Evolutionary conservation across 2,888 invertebrate genomes (phyloP).

Genomic region (Lymantria monacha): DNA sequence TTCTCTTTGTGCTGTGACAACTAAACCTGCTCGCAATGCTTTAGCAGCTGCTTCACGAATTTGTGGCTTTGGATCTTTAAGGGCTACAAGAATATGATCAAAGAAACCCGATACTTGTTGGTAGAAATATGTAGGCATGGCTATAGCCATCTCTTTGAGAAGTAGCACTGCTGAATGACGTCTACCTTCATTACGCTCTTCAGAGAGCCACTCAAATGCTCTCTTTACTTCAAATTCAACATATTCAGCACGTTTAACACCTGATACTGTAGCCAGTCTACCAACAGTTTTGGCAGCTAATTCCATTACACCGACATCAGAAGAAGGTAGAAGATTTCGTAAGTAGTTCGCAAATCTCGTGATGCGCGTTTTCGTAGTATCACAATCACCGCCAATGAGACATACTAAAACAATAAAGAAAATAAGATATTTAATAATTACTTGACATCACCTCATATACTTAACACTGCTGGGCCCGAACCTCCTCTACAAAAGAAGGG

Average conservation of each 20-base stretch:
- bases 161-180: constrained; percentile 96
- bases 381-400: constrained; percentile 95
- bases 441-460: too few relatives aligned
- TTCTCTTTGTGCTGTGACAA: constrained; percentile 97
- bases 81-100: constrained; percentile 95
- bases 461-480: too few relatives aligned
- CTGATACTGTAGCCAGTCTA: constrained; percentile 93
- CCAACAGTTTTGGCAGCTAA: constrained; percentile 97
- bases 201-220: constrained; percentile 97
- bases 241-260: constrained; percentile 97
- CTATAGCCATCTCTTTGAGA: constrained; percentile 95
- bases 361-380: constrained; percentile 94
- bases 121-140: constrained; percentile 98
- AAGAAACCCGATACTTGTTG: constrained; percentile 97
- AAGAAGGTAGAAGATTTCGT: constrained; percentile 93
- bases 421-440: background rate
- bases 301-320: constrained; percentile 97
- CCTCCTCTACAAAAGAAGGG: too few relatives aligned
- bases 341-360: constrained; percentile 96
- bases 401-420: constrained; percentile 84
- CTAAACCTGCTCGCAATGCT: constrained; percentile 96
- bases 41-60: constrained; percentile 97
- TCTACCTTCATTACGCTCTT: constrained; percentile 94
- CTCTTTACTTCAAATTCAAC: constrained; percentile 99
- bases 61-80: constrained; percentile 94